Conservation (phyloP, 2,113 vertebrate species). For the Leptodactylus fuscus region DNA sequence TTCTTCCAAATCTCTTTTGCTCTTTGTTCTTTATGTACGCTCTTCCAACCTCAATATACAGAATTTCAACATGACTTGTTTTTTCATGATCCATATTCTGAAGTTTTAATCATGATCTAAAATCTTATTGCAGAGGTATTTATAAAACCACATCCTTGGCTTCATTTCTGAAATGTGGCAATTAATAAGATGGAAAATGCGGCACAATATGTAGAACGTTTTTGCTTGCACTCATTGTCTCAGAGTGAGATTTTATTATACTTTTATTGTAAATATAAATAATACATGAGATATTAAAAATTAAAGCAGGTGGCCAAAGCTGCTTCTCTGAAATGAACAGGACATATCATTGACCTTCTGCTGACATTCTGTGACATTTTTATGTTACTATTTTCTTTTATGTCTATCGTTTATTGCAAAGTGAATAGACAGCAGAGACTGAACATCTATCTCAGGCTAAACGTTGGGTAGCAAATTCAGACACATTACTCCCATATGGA, state of each 20-base stretch:
- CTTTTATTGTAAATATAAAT: slow-evolving; percentile 47
- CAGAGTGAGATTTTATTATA: slow-evolving; percentile 17
- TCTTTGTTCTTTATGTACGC: not conserved
- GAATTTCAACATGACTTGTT: not conserved
- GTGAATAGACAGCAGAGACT: not conserved
- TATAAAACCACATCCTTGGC: slow-evolving; percentile 27
- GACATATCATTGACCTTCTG: slow-evolving; percentile 33
- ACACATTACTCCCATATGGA: not conserved
- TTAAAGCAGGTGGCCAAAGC: slow-evolving; percentile 23
- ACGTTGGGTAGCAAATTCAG: not conserved
- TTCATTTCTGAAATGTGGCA: not conserved
- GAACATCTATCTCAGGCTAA: slow-evolving; percentile 13
- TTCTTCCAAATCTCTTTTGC: too few relatives aligned
- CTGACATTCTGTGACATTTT: slow-evolving; percentile 51
- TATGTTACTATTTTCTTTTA: slow-evolving; percentile 44
- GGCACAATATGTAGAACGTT: not conserved
- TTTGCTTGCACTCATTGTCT: not conserved
- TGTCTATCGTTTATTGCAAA: slow-evolving; percentile 18
- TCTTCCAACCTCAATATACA: not conserved
- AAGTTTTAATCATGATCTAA: not conserved
- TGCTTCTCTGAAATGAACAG: slow-evolving; percentile 23
- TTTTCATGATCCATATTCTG: not conserved
- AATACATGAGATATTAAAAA: slow-evolving; percentile 45
- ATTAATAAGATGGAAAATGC: slow-evolving; percentile 19
- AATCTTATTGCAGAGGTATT: not conserved